Evolutionary conservation across 92 coral and sea anemone species (phyloP), one percentile per base, ranked within the genome.

Genomic region (Palythoa grandiflora): DNA sequence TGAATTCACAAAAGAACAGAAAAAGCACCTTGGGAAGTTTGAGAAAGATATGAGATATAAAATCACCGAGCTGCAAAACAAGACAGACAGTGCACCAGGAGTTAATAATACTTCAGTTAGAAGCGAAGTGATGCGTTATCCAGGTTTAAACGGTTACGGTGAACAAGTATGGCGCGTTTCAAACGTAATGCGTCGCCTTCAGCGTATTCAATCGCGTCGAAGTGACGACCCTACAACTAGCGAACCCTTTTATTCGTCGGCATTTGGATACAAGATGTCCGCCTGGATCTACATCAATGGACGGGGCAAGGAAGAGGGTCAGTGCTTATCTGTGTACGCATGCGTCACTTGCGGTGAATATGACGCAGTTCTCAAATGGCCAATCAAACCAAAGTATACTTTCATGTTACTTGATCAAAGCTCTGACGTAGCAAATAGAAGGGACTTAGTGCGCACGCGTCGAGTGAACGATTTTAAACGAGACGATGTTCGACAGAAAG

Each of bases 271-370:
- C 93, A 95, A 96, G 70, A 84, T 97, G 78, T 92, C 92, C 1
- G 91, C 90, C 38, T 97, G 99, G 99, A 93, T 95, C 66, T 97
- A 97, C 89, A 79, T 97, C 38, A 97, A 97, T 75, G 99, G 99
- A 2, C 94, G 99, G 68, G 99, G 98, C 38, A 95, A 95, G 78
- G 96, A 93, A 87, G 94, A 86, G 75, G 95, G 94, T 38, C 87
- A 85, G 14, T 89, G 96, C 51, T 60, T 97, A 83, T 97, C 99
- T 73, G 71, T 97, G 50, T 97, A 97, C 93, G 98, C 96, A 68
- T 95, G 96, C 91, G 98, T 97, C 75, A 87, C 93, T 92, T 78
- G 77, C 74, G 98, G 99, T 48, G 99, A 97, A 81, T 97, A 93
- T 88, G 99, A 97, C 94, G 88, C 98, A 38, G 77, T 95, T 71